Conservation (phyloP, 2,888 invertebrate species). For the Yponomeuta evonymella region DNA sequence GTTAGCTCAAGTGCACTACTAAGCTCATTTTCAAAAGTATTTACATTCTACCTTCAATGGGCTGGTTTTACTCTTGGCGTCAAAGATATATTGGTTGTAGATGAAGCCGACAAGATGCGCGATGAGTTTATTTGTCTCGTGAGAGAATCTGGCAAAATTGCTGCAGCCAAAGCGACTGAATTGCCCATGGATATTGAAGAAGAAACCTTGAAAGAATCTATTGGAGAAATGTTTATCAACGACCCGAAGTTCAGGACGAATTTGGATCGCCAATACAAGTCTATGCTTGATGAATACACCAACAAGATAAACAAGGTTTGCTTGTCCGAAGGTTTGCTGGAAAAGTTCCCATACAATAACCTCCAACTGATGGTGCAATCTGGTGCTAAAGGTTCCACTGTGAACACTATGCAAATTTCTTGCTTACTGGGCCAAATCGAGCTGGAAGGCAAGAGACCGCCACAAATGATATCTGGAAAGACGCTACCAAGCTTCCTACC, state of each 20-base stretch:
- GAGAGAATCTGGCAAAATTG: constrained; percentile 77
- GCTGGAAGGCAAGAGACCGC: constrained; percentile 97
- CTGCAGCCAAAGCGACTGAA: constrained; percentile 83
- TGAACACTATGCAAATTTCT: constrained; percentile 99
- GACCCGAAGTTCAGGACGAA: constrained; percentile 87
- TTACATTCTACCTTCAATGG: constrained; percentile 91
- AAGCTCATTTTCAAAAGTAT: constrained; percentile 93
- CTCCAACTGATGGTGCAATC: constrained; percentile 99
- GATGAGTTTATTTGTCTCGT: constrained; percentile 80
- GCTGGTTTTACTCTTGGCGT: constrained; percentile 97
- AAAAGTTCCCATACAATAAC: constrained; percentile 95
- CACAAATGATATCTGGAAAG: constrained; percentile 94
- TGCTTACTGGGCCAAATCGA: constrained; percentile 98
- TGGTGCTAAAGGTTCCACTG: constrained; percentile 98
- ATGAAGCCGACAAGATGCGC: constrained; percentile 83
- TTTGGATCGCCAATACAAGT: constrained; percentile 90
- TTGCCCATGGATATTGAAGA: constrained; percentile 76
- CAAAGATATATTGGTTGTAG: constrained; percentile 91
- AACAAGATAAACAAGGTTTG: constrained; percentile 93
- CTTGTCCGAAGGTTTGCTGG: constrained; percentile 88
- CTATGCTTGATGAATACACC: constrained; percentile 85
- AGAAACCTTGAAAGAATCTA: constrained; percentile 77
- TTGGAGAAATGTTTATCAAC: constrained; percentile 81
- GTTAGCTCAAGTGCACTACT: constrained; percentile 86
- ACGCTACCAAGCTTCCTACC: constrained; percentile 93